Conservation (phyloP, 2,888 invertebrate species). For the Escarpia spicata region DNA sequence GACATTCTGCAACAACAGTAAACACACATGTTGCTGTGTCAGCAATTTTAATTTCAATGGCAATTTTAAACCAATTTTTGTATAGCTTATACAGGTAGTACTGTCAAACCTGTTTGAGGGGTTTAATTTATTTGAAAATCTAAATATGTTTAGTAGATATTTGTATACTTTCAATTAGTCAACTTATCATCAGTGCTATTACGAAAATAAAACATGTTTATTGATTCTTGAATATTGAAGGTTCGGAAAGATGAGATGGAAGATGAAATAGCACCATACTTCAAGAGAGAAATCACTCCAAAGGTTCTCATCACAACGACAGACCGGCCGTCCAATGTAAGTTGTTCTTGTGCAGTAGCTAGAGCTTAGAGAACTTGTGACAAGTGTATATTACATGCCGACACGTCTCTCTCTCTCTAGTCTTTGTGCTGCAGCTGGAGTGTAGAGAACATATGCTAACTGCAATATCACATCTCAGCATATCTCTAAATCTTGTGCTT, state of each 20-base stretch:
- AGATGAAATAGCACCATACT: conserved; percentile 90
- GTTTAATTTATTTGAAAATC: too few relatives aligned
- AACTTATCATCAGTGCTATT: not conserved
- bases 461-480: too few relatives aligned
- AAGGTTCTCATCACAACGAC: conserved; percentile 96
- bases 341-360: conserved; percentile 30
- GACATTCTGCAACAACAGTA: not conserved
- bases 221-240: conserved; percentile 43
- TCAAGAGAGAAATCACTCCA: conserved; percentile 84
- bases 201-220: not conserved
- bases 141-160: not conserved
- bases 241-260: conserved; percentile 71
- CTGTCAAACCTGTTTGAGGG: too few relatives aligned
- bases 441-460: too few relatives aligned
- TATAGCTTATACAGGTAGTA: too few relatives aligned
- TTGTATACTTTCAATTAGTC: not conserved
- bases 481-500: too few relatives aligned
- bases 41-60: too few relatives aligned
- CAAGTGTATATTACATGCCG: too few relatives aligned
- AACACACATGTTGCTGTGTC: conserved; percentile 18
- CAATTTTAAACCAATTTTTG: too few relatives aligned
- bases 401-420: not conserved
- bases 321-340: conserved; percentile 83
- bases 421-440: too few relatives aligned
- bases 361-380: not conserved